A percentile compares a stretch with the other conserved stretches of the same genome.
These are phyloP conservation scores for Ceraclea dissimilis DNA, from an alignment of 2,888 invertebrate species.

Conservation along the genomic window DNA sequence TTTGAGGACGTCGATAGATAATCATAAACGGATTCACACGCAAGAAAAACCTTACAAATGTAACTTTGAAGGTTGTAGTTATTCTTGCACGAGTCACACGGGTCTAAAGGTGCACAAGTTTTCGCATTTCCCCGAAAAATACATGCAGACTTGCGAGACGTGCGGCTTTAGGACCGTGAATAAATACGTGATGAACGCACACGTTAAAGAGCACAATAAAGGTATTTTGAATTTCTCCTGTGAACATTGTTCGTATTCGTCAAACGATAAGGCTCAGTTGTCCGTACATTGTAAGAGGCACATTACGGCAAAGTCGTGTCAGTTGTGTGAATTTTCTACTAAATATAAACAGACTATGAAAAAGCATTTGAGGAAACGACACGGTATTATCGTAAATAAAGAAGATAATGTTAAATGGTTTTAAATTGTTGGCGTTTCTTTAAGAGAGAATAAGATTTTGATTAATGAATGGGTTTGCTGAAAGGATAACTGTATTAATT, in stretches of 20 bases:
- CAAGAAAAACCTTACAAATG: slow-evolving; percentile 2
- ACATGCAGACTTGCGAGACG: neutral
- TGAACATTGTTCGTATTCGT: neutral
- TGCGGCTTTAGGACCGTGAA: slow-evolving; percentile 2
- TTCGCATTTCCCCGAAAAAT: slow-evolving; percentile 1
- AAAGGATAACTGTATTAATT: too few species aligned
- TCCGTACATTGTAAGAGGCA: too few species aligned
- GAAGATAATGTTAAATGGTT: neutral
- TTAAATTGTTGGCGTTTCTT: too few species aligned
- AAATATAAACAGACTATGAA: slow-evolving; percentile 5
- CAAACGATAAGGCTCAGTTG: neutral
- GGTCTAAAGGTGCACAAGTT: neutral
- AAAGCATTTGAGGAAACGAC: neutral
- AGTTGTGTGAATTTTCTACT: neutral
- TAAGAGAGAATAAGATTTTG: too few species aligned
- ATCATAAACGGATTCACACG: neutral
- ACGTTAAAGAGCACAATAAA: neutral
- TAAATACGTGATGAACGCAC: neutral
- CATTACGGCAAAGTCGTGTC: neutral
- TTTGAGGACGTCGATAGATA: neutral
- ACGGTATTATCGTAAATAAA: neutral
- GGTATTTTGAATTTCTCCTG: neutral
- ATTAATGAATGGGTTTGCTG: too few species aligned
- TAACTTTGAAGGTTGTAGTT: neutral
- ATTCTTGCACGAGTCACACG: too few species aligned